Conservation (phyloP, 2,888 invertebrate species). For the Erebia ligea region DNA sequence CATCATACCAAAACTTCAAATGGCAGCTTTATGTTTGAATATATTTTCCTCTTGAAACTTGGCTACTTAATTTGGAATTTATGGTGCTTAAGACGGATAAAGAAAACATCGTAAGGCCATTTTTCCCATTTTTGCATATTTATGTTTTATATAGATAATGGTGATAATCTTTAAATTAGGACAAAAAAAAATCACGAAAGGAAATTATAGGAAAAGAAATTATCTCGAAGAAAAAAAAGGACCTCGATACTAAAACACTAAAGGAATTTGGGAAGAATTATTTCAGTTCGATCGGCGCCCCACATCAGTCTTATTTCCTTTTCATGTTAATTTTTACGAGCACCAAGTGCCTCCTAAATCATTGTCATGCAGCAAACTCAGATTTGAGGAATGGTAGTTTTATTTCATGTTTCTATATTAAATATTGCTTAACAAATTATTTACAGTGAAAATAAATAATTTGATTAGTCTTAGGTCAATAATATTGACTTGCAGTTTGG, state of each 20-base stretch:
- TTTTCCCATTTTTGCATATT: not conserved
- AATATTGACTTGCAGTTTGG: too few relatives aligned
- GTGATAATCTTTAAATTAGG: not conserved
- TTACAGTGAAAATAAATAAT: not conserved
- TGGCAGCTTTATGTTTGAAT: slow-evolving; percentile 13
- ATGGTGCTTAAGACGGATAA: slow-evolving; percentile 15
- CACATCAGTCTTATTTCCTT: slow-evolving; percentile 14
- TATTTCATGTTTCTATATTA: not conserved
- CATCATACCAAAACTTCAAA: not conserved
- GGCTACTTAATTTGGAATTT: slow-evolving; percentile 22
- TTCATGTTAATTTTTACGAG: slow-evolving; percentile 22
- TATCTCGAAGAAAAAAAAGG: not conserved
- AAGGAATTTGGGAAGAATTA: slow-evolving; percentile 5
- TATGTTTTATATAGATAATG: not conserved
- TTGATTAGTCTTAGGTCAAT: too few relatives aligned
- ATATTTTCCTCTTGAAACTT: slow-evolving; percentile 20
- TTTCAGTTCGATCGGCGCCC: slow-evolving; percentile 7
- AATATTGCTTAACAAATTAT: slow-evolving; percentile 1
- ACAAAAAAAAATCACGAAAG: not conserved
- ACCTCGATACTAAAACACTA: slow-evolving; percentile 8
- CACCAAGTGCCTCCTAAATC: slow-evolving; percentile 17
- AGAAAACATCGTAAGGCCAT: slow-evolving; percentile 16
- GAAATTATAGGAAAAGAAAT: not conserved
- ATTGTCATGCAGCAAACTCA: slow-evolving; percentile 8
- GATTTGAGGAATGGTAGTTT: slow-evolving; percentile 20